Base-by-base conservation (phyloP, 2,113 vertebrate species). In the Grammomys dolichurus region DNA sequence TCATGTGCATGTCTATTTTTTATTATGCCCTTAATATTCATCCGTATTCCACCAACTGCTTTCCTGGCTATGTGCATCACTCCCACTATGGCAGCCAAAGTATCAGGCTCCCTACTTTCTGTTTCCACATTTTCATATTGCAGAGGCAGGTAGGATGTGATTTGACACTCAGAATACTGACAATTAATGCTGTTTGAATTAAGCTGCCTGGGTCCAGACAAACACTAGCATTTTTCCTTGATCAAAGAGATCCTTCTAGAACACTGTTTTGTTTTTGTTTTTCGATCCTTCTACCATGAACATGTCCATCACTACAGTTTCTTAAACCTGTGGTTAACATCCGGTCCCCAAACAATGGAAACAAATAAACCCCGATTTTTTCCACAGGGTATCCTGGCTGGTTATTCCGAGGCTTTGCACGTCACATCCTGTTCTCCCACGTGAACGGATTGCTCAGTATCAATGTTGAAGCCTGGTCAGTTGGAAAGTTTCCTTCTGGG, bases 391-490 rank as follows among this genome's bases (percentile, higher is more conserved):
- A 93, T 96, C 97, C 96, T 96, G 97, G 97, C 97, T 97, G 97
- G 96, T 96, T 97, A 96, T 98, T 97, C 96, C 97, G 93, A 97
- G 97, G 72, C 97, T 97, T 97, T 98, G 96, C 97, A 96, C 96
- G 87, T 97, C 97, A 97, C 96, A 97, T 93, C 97, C 96, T 96
- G 96, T 97, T 96, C 97, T 96, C 97, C 96, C 94, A 95, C 46
- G 96, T 96, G 97, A 97, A 97, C 95, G 97, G 98, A 97, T 96
- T 98, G 84, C 98, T 97, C 97, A 96, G 94, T 97, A 91, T 97
- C 98, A 97, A 96, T 97, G 98, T 97, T 97, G 97, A 97, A 97
- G 93, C 97, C 98, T 97, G 98, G 98, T 98, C 97, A 97, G 98
- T 97, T 97, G 96, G 89, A 97, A 97, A 97, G 95, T 95, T 95